Evolutionary conservation across 2,888 invertebrate genomes (phyloP), one percentile per base, ranked within the genome.

Genomic region (Alsophila aescularia): DNA sequence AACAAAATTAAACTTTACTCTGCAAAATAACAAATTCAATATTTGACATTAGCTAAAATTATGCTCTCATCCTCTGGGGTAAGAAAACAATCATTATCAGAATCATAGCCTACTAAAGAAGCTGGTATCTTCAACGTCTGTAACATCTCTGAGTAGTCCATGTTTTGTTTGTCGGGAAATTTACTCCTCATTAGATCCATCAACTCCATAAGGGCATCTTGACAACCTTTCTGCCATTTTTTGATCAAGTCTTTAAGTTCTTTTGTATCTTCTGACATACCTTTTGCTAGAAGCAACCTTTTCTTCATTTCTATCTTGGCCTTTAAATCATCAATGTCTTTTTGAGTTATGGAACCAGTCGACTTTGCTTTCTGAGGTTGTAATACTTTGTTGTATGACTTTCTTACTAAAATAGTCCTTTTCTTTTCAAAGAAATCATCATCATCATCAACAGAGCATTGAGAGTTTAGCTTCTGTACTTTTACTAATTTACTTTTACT

Each of bases 191-290:
- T 87, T 31, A 90, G 60, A 31, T 85, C 85, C 69, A 93, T 81
- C 10, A 93, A 76, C 52, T 93, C 90, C 54, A 83, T 79, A 13
- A 93, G 69, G 0, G 93, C 93, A 64, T 85, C 83, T 60, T 92
- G 92, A 58, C 93, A 93, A 0, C 92, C 93, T 48, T 78, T 85
- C 62, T 91, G 90, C 93, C 93, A 93, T 64, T 86, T 92, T 52
- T 88, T 85, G 21, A 93, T 93, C 18, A 92, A 75, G 32, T 60
- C 74, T 54, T 86, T 72, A 5, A 93, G 65, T 68, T 93, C 93
- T 57, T 85, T 85, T 0, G 88, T 85, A 32, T 93, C 92, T 42
- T 87, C 81, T 13, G 85, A 80, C 56, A 83, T 75, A 18, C 83
- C 69, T 69, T 82, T 79, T 0, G 85, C 85, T 45, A 88, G 40